phyloP scores from a whole-genome alignment of 2,113 vertebrate genomes.

The Calonectris borealis region DNA sequence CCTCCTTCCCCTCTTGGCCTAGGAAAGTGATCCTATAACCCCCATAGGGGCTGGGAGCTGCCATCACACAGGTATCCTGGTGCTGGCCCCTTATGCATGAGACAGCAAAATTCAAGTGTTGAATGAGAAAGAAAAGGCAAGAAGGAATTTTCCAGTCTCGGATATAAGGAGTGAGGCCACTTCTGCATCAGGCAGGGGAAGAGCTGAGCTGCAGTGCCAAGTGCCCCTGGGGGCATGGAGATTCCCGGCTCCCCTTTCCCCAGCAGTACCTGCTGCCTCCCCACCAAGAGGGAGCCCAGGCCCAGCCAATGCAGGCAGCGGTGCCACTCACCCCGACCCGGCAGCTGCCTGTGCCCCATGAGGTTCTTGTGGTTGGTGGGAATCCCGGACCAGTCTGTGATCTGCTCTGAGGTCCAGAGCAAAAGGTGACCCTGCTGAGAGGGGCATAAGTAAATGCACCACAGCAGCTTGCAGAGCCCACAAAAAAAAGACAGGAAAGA shows the following conservation, averaged over 20 bases:
- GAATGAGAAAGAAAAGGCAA: background rate
- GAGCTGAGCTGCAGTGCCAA: background rate
- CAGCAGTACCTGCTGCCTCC: background rate
- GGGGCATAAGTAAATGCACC: background rate
- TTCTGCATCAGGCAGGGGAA: background rate
- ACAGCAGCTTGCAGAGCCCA: rapidly evolving
- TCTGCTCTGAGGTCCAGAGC: background rate
- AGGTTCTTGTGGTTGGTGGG: rapidly evolving
- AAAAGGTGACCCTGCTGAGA: background rate
- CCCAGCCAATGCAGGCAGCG: background rate
- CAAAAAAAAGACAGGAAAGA: rapidly evolving
- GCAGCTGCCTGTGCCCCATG: background rate
- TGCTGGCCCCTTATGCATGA: background rate
- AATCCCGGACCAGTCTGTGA: background rate
- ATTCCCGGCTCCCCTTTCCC: background rate
- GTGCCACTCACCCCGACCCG: rapidly evolving
- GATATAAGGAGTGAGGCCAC: background rate
- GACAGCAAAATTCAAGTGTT: background rate
- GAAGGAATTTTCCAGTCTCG: background rate
- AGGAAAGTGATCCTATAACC: background rate
- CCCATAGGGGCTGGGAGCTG: background rate
- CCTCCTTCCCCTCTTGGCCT: background rate
- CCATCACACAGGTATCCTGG: background rate
- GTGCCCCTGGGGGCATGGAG: background rate
- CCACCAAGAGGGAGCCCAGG: background rate